These are phyloP conservation scores for Unio delphinus DNA, from an alignment of 2,888 invertebrate species.

Conservation along the genomic window DNA sequence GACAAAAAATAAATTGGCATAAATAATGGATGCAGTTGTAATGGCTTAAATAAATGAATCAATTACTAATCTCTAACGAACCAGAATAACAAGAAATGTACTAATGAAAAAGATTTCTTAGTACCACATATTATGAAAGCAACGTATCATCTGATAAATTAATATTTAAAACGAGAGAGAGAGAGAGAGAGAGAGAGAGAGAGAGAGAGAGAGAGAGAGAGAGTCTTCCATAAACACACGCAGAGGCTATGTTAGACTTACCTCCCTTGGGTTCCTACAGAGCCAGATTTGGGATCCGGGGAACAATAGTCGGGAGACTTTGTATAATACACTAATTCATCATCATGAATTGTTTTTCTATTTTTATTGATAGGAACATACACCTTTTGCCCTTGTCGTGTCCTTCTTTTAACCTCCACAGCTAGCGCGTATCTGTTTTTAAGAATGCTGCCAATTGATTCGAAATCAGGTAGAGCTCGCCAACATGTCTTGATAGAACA, in stretches of 20 bases:
- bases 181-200: constrained; percentile 1
- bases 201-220: background rate
- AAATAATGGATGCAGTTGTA: no score
- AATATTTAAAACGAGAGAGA: background rate
- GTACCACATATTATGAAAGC: no score
- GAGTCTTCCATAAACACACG: background rate
- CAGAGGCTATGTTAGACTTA: constrained; percentile 64
- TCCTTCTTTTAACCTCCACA: constrained; percentile 58
- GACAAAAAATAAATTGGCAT: no score
- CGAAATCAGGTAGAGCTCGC: constrained; percentile 79
- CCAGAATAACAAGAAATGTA: no score
- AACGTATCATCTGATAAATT: no score
- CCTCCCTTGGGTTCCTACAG: constrained; percentile 85
- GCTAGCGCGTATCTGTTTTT: constrained; percentile 76
- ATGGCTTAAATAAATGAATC: no score
- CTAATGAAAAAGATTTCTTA: no score
- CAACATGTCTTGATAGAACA: constrained; percentile 88
- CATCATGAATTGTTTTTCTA: constrained; percentile 71
- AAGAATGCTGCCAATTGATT: constrained; percentile 74
- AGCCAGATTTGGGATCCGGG: constrained; percentile 81
- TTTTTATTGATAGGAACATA: constrained; percentile 70
- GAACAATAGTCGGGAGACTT: constrained; percentile 89
- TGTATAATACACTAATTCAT: constrained; percentile 82
- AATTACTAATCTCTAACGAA: no score
- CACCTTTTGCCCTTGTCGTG: constrained; percentile 44